Conservation (phyloP, 2,797 vertebrate species). For the Parauchenoglanis ngamensis region DNA sequence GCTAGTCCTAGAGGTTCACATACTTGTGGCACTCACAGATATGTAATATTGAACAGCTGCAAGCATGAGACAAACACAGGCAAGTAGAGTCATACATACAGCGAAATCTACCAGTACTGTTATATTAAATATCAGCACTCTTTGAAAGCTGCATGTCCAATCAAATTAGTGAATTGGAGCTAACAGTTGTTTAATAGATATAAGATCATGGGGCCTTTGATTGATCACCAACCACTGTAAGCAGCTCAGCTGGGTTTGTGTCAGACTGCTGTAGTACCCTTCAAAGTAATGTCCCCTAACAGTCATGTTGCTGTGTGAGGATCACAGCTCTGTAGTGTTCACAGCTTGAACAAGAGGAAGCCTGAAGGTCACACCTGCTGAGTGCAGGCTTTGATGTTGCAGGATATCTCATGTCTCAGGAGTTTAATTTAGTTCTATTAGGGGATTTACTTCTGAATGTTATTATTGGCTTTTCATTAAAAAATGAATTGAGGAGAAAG, state of each 20-base stretch:
- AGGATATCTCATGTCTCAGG: neutral
- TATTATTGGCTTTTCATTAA: neutral
- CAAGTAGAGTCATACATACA: neutral
- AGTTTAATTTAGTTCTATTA: neutral
- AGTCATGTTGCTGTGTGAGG: neutral
- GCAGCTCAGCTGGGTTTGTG: neutral
- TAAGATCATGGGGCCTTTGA: neutral
- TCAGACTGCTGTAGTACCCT: neutral
- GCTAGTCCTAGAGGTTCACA: too few species aligned
- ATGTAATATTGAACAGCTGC: too few species aligned
- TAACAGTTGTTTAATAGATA: neutral
- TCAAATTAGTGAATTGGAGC: neutral
- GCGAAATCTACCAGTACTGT: neutral
- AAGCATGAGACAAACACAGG: neutral
- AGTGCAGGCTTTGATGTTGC: conserved; percentile 15
- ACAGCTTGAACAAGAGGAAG: conserved; percentile 18
- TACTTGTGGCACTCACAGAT: too few species aligned
- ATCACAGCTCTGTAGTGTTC: conserved; percentile 17
- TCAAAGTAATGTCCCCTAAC: neutral
- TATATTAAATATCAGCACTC: neutral
- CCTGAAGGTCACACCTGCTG: conserved; percentile 29
- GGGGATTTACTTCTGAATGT: neutral
- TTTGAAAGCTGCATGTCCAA: neutral
- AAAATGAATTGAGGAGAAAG: neutral
- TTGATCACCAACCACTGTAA: neutral